Evolutionary conservation across 2,888 invertebrate species (phyloP).

Genomic region (Tetranychus piercei): DNA sequence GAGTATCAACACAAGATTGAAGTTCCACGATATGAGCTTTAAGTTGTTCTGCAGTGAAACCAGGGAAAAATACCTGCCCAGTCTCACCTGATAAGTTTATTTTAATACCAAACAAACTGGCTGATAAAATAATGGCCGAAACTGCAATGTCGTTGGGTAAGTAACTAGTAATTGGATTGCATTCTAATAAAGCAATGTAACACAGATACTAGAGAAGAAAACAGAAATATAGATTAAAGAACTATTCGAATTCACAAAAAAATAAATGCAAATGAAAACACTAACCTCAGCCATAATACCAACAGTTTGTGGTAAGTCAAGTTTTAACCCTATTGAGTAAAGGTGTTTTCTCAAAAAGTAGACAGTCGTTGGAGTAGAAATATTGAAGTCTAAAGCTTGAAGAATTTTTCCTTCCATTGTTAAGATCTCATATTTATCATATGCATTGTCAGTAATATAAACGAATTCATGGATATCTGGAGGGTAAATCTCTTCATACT

Average conservation of each 20-base stretch:
- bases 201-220: conserved; percentile 18
- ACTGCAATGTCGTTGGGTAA: conserved; percentile 22
- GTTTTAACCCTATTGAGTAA: neutral
- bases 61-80: conserved; percentile 1
- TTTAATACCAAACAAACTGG: conserved; percentile 10
- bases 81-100: conserved; percentile 9
- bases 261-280: neutral
- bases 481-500: conserved; percentile 96
- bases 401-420: conserved; percentile 86
- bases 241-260: neutral
- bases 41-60: neutral
- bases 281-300: conserved; percentile 20
- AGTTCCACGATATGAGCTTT: conserved; percentile 8
- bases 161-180: conserved; percentile 18
- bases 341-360: conserved; percentile 20
- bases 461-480: conserved; percentile 90
- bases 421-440: conserved; percentile 59
- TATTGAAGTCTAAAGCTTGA: conserved; percentile 35
- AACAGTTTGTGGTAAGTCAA: conserved; percentile 12
- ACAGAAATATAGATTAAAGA: neutral
- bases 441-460: conserved; percentile 93
- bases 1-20: conserved; percentile 5
- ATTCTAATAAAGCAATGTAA: conserved; percentile 18
- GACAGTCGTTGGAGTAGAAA: conserved; percentile 20
- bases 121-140: conserved; percentile 19